Evolutionary conservation across 2,888 invertebrate genomes (phyloP).

Genomic region (Chymomyza procnemis): DNA sequence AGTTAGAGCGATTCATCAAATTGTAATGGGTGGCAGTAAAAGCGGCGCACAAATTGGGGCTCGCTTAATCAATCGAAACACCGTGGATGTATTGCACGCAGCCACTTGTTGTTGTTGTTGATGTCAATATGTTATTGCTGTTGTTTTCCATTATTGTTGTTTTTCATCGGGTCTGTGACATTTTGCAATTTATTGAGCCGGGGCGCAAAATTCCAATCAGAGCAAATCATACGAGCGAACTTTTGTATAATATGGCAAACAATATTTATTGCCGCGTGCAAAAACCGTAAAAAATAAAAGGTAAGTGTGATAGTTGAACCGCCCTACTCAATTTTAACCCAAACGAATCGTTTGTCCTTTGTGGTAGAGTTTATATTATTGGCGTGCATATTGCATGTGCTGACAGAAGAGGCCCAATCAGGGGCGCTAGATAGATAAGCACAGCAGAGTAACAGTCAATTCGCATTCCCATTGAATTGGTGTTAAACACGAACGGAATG

Average conservation of each 20-base stretch:
- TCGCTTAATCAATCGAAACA: conserved; percentile 63
- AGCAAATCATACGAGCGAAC: conserved; percentile 68
- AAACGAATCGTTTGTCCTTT: conserved; percentile 51
- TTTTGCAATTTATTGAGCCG: conserved; percentile 67
- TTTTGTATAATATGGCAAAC: conserved; percentile 52
- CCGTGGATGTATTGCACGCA: conserved; percentile 45
- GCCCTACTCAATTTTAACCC: not conserved
- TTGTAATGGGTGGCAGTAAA: not conserved
- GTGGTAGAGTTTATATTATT: conserved; percentile 43
- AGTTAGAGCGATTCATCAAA: conserved; percentile 42
- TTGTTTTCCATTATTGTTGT: conserved; percentile 16
- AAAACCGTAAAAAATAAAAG: conserved; percentile 65
- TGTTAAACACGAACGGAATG: conserved; percentile 72
- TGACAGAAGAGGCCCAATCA: conserved; percentile 4
- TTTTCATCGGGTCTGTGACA: conserved; percentile 62
- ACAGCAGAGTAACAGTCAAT: conserved; percentile 35
- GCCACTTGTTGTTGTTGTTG: conserved; percentile 3
- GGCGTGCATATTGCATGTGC: conserved; percentile 40
- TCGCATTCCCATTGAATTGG: conserved; percentile 66
- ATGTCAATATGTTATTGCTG: not conserved
- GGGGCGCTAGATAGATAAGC: conserved; percentile 47
- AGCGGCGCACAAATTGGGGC: conserved; percentile 22
- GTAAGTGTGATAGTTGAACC: conserved; percentile 61
- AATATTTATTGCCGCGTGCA: conserved; percentile 63
- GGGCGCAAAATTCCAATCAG: conserved; percentile 66